Evolutionary conservation across 2,113 vertebrate species (phyloP).

Genomic region (Platycercus adscitus): DNA sequence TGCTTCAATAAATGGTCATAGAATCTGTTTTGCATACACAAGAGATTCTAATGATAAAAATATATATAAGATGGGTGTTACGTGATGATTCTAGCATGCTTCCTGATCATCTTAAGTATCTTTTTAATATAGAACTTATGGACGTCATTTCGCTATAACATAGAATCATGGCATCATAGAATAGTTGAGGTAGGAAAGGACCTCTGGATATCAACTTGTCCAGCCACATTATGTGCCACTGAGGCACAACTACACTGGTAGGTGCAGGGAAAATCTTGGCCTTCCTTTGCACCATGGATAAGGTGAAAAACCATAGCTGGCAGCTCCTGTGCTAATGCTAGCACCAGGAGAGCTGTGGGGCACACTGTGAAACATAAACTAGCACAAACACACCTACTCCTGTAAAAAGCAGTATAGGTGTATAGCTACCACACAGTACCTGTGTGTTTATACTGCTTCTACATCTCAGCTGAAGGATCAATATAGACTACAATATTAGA

Average conservation of each 20-base stretch:
- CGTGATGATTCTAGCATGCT: background rate
- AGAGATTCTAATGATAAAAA: background rate
- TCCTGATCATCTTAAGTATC: background rate
- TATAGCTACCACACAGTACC: background rate
- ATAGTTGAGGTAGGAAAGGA: background rate
- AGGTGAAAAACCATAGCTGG: background rate
- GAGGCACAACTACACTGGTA: background rate
- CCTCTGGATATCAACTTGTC: background rate
- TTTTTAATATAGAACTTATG: background rate
- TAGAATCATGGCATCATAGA: background rate
- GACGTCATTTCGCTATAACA: background rate
- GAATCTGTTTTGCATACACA: background rate
- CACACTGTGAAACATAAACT: background rate
- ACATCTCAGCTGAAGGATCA: background rate
- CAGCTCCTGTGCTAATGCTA: too few relatives aligned
- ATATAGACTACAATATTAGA: background rate
- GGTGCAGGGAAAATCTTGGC: background rate
- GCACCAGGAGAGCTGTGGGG: background rate
- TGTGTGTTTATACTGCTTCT: background rate
- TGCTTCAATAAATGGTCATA: background rate
- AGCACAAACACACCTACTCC: background rate
- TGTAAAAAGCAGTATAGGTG: background rate
- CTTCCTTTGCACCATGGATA: background rate
- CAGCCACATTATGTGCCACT: rapidly evolving
- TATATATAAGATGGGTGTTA: background rate